These are phyloP conservation scores for Drosophila suboccidentalis DNA, from an alignment of 2,888 invertebrate genomes.

Conservation along the genomic window DNA sequence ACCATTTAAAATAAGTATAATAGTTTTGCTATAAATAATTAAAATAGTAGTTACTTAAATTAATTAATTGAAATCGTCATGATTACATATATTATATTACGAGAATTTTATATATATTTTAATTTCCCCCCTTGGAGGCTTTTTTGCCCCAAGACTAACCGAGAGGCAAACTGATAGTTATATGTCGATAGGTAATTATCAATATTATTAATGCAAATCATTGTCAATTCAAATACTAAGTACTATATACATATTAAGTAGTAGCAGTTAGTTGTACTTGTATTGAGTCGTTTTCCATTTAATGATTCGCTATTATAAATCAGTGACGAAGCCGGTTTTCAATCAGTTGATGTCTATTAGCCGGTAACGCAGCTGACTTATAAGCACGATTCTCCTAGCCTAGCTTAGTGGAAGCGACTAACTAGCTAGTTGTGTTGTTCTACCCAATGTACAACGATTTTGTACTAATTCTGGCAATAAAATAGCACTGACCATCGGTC, in stretches of 20 bases:
- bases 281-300: constrained; percentile 37
- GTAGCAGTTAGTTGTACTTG: background rate
- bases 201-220: constrained; percentile 60
- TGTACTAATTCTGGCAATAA: constrained; percentile 62
- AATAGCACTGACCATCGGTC: constrained; percentile 46
- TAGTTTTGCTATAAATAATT: background rate
- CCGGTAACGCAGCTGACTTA: constrained; percentile 42
- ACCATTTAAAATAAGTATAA: background rate
- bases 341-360: constrained; percentile 56
- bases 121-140: background rate
- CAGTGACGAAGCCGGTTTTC: constrained; percentile 64
- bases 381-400: constrained; percentile 41
- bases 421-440: constrained; percentile 9
- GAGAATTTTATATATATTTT: background rate
- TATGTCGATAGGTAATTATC: constrained; percentile 43
- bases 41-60: background rate
- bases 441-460: constrained; percentile 12
- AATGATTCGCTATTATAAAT: constrained; percentile 65
- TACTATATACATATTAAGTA: constrained; percentile 5
- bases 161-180: constrained; percentile 14
- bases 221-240: constrained; percentile 29
- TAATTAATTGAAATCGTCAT: background rate
- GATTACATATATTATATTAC: background rate
- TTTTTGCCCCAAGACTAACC: background rate
- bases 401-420: constrained; percentile 31